Percentiles rank a stretch among this genome's conserved stretches.
Evolutionary conservation across 2,888 invertebrate genomes (phyloP).

Genomic region (Hirtodrosophila confusa): DNA sequence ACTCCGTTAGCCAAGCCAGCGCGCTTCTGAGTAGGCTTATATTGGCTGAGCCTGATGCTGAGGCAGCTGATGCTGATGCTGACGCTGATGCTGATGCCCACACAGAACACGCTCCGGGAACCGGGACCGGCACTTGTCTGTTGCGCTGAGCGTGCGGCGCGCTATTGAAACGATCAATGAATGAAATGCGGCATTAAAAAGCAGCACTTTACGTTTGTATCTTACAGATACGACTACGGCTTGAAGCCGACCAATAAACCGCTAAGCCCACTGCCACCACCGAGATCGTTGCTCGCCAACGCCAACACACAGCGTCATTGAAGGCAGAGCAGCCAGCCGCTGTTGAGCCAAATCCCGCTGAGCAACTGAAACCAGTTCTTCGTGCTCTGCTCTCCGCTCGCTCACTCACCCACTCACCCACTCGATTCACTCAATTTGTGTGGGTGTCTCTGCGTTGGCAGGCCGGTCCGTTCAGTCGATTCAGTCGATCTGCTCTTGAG

Average conservation of each 20-base stretch:
- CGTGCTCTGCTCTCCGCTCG: slow-evolving; percentile 43
- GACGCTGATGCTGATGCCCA: slow-evolving; percentile 43
- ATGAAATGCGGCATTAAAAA: slow-evolving; percentile 80
- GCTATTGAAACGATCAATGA: slow-evolving; percentile 82
- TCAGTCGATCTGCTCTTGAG: slow-evolving; percentile 54
- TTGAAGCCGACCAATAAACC: slow-evolving; percentile 76
- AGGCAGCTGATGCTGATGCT: slow-evolving; percentile 28
- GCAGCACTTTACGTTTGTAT: slow-evolving; percentile 66
- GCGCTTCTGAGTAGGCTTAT: slow-evolving; percentile 50
- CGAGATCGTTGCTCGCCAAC: slow-evolving; percentile 51
- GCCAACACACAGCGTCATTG: slow-evolving; percentile 37
- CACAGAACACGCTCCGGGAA: slow-evolving; percentile 45
- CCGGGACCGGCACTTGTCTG: slow-evolving; percentile 68
- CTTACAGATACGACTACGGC: slow-evolving; percentile 61
- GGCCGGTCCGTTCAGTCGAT: slow-evolving; percentile 35
- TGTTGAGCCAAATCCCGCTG: slow-evolving; percentile 32
- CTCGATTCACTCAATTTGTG: slow-evolving; percentile 58
- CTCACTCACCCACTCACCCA: slow-evolving; percentile 50
- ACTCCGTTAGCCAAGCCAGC: slow-evolving; percentile 74
- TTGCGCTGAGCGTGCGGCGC: slow-evolving; percentile 69
- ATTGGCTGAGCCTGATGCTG: slow-evolving; percentile 12
- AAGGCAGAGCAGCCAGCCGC: no score
- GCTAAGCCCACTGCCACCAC: slow-evolving; percentile 80
- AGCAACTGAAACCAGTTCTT: slow-evolving; percentile 67
- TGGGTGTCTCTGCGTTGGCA: slow-evolving; percentile 71